Evolutionary conservation across 53 echinoderm and acorn worm species (phyloP).

Genomic region (Zoroaster sp.): DNA sequence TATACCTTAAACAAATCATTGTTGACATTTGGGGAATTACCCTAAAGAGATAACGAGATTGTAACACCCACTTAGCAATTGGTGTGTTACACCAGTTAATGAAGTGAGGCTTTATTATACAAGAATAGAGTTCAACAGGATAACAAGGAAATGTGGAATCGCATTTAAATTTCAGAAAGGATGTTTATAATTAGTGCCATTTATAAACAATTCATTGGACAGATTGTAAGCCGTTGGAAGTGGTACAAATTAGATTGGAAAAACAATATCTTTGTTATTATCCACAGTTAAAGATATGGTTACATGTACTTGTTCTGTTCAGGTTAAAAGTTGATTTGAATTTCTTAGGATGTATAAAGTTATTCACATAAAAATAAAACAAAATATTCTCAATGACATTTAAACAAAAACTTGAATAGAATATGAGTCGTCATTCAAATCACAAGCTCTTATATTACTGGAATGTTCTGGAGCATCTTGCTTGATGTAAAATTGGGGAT

Average conservation of each 20-base stretch:
- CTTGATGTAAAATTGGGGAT: too few species aligned
- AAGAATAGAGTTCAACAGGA: not conserved
- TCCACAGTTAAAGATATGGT: too few species aligned
- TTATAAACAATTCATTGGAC: not conserved
- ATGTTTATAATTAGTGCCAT: not conserved
- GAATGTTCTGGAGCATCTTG: too few species aligned
- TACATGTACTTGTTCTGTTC: too few species aligned
- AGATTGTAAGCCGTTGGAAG: not conserved
- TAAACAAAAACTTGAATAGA: too few species aligned
- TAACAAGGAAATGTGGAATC: not conserved
- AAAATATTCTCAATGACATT: too few species aligned
- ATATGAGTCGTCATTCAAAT: too few species aligned
- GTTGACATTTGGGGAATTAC: not conserved
- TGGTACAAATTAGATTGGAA: not conserved
- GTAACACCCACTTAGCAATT: not conserved
- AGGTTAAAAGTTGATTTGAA: too few species aligned
- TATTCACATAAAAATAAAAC: too few species aligned
- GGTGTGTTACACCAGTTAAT: not conserved
- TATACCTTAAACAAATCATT: too few species aligned
- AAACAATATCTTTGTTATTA: not conserved
- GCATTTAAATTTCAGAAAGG: not conserved
- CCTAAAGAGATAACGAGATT: not conserved
- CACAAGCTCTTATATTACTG: too few species aligned
- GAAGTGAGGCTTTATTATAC: not conserved
- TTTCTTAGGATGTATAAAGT: too few species aligned